Base-by-base conservation (phyloP, 2,797 vertebrate genomes). In the Perodicticus potto region DNA sequence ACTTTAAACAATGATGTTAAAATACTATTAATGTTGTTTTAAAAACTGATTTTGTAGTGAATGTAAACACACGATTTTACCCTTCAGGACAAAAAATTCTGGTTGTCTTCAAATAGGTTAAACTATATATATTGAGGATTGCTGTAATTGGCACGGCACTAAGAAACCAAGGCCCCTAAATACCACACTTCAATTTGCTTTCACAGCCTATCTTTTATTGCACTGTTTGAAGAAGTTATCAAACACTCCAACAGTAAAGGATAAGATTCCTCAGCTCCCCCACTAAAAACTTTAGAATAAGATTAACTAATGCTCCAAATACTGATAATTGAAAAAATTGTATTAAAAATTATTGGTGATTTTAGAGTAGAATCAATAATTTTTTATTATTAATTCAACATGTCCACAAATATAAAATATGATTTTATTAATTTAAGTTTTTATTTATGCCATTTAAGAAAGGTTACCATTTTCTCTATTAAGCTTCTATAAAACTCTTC, bases 61-160 rank as follows among this genome's bases (percentile, higher is more conserved):
- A 6, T 29, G 3, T 73, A 92, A 73, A 76, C n/a, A 53, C 40
- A 10, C n/a, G 78, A 78, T 95, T 95, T 96, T 93, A 94, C 86
- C 72, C n/a, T 93, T 83, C 20, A 95, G 82, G 23, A 83, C 86
- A 16, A 84, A 93, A 92, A 87, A 70, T 5, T 69, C 89, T 76
- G n/a, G n/a, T 77, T 97, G 67, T 95, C 53, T 95, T 89, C n/a
- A 95, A 86, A 65, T n/a, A 94, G 34, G 4, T 89, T 94, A n/a
- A 95, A 95, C 23, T 94, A 27, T 19, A 6, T 12, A 12, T 74
- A 59, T 34, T 73, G 40, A 92, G 22, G 43, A 93, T 59, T 72
- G 10, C n/a, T 91, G 11, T 6, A 85, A 19, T 91, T 90, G 74
- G 0, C 59, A 72, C n/a, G 81, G 9, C 37, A 57, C 57, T 85